Conservation (phyloP, 2,888 invertebrate species). For the Tetranychus piercei region DNA sequence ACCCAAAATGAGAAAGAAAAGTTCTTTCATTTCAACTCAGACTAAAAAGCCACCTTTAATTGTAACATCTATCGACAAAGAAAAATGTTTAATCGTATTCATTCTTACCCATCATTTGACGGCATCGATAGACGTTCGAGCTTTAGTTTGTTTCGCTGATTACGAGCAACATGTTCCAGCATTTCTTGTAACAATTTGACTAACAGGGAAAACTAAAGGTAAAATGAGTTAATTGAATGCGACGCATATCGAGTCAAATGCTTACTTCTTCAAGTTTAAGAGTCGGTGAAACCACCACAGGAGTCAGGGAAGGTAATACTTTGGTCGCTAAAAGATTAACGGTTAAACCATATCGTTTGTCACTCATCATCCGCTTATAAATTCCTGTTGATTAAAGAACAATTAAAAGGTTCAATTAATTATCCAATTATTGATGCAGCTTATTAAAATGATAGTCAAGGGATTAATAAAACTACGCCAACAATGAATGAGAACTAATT, state of each 20-base stretch:
- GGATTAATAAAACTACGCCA: too few relatives aligned
- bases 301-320: conserved; percentile 14
- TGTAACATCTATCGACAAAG: too few relatives aligned
- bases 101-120: conserved; percentile 28
- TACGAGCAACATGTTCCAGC: conserved; percentile 46
- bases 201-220: conserved; percentile 40
- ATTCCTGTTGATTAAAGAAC: conserved; percentile 12
- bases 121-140: conserved; percentile 53
- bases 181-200: conserved; percentile 74
- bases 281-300: conserved; percentile 11
- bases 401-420: background rate
- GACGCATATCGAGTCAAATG: background rate
- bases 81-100: background rate
- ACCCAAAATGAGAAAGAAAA: too few relatives aligned
- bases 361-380: conserved; percentile 13
- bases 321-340: conserved; percentile 11
- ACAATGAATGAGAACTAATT: too few relatives aligned
- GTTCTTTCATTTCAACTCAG: too few relatives aligned
- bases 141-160: conserved; percentile 72
- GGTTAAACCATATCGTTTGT: conserved; percentile 13
- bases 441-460: background rate
- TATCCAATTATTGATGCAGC: background rate
- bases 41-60: too few relatives aligned
- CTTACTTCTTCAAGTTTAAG: conserved; percentile 13
- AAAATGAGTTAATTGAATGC: background rate